phyloP scores from a whole-genome alignment of 2,113 vertebrate species.

The Elephas maximus region DNA sequence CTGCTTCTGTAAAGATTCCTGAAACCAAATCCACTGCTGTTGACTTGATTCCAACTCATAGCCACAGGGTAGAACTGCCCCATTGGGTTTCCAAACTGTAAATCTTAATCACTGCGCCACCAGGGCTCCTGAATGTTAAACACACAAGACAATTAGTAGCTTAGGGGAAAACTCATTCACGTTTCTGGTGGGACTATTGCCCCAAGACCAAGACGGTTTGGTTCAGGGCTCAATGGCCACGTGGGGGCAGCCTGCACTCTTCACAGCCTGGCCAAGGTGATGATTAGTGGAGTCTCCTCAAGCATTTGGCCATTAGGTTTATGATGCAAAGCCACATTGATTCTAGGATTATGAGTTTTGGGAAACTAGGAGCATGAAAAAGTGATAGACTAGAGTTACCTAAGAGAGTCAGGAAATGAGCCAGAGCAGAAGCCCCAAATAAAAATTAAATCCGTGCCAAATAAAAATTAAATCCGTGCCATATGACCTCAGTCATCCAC shows the following conservation, averaged over 20 bases:
- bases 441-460: constrained; percentile 64
- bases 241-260: not conserved
- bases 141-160: not conserved
- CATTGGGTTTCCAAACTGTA: too few relatives aligned
- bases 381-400: constrained; percentile 24
- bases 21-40: too few relatives aligned
- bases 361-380: constrained; percentile 64
- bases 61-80: too few relatives aligned
- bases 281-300: constrained; percentile 45
- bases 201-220: not conserved
- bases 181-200: not conserved
- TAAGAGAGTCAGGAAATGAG: constrained; percentile 70
- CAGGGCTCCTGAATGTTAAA: not conserved
- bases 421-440: constrained; percentile 52
- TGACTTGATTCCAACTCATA: too few relatives aligned
- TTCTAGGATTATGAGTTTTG: constrained; percentile 66
- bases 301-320: constrained; percentile 74
- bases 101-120: too few relatives aligned
- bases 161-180: not conserved
- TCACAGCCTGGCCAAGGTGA: not conserved
- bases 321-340: constrained; percentile 71
- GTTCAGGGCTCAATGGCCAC: not conserved
- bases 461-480: constrained; percentile 67
- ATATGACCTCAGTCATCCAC: constrained; percentile 54
- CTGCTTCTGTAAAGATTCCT: too few relatives aligned